Base-by-base conservation (phyloP, 1,140 invertebrate species). In the Drosophila azteca region DNA sequence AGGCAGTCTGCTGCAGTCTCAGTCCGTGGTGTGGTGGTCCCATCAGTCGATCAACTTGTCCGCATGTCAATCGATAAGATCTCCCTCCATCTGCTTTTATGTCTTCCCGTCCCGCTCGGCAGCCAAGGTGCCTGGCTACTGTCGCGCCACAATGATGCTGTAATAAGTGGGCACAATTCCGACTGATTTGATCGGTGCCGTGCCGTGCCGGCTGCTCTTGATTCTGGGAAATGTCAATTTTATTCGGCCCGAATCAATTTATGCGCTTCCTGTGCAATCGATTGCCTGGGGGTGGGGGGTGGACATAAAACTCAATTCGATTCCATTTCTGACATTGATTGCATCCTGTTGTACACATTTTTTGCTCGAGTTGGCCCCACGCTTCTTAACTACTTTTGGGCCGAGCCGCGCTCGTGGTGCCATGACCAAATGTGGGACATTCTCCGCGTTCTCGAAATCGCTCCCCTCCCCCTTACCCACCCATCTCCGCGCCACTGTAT, bases 181-280 rank as follows among this genome's bases (percentile, higher is more conserved):
- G n/a, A 43, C 13, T 20, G 9, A 20, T 43, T 60, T 13, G 24
- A 24, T 6, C 15, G 7, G 26, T 11, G 3, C 13, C 26, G 58
- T 20, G 17, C 17, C 17, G 17, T 20, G 7, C 13, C 26, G 58
- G 39, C 69, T 69, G 67, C 51, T 50, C 64, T 69, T 45, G 11
- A 61, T 65, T 50, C 35, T 39, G 43, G n/a, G 6, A 20, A 53
- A 31, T 39, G 24, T 17, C 44, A 69, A 70, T 50, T 22, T 31
- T 22, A 53, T 20, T 52, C 20, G 49, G 45, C 77, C 65, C 24
- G 39, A 13, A 46, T 55, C 49, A 79, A 85, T 80, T 85, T 85
- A 77, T 85, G 53, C 65, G 65, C 65, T 85, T 85, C 81, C 82
- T 85, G 81, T 81, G 71, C 71, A 72, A 61, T 77, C 73, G 50